Evolutionary conservation across 2,113 vertebrate species (phyloP), one percentile per base, ranked within the genome.

Genomic region (Pterocles gutturalis): DNA sequence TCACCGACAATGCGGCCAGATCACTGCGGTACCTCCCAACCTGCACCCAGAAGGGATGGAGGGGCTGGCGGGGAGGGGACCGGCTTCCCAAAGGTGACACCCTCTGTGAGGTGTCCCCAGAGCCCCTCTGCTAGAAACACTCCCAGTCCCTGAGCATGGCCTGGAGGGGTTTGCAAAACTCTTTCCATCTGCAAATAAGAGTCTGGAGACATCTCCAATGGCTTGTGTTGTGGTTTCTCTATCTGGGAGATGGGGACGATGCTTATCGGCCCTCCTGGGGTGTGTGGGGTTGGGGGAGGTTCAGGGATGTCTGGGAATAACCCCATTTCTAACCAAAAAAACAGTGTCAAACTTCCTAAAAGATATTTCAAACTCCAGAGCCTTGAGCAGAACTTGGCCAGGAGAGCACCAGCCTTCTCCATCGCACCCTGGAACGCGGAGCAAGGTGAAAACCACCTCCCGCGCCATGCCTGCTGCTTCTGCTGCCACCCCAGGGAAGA

Each of bases 1-100:
- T 11, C 25, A 45, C 7, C 9, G 8, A 48, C n/a, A 28, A 3
- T 0, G 1, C 0, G 13, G 29, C 10, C 9, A 3, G 13, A n/a
- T 25, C 54, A 1, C 60, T 2, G 13, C 2, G 33, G 12, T 2
- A 9, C 31, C 71, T 41, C 26, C 49, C 41, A 41, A 41, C 41
- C 67, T 28, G 55, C 49, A 25, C 51, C 45, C 89, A 43, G 57
- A 33, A 86, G 86, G 41, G 51, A 19, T 5, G 28, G 55, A 62
- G 79, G 33, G 22, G 22, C 22, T 22, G 25, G 53, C 2, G 6
- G 62, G 61, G 76, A 72, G 60, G 66, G 11, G 51, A 64, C 21
- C 43, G 10, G 4, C 65, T 60, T 64, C 80, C 69, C 62, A 2
- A 2, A 49, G 53, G 64, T 18, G 75, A n/a, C 38, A 28, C 0